Evolutionary conservation across 2,888 invertebrate genomes (phyloP), one percentile per base, ranked within the genome.

Genomic region (Byasa hedistus): DNA sequence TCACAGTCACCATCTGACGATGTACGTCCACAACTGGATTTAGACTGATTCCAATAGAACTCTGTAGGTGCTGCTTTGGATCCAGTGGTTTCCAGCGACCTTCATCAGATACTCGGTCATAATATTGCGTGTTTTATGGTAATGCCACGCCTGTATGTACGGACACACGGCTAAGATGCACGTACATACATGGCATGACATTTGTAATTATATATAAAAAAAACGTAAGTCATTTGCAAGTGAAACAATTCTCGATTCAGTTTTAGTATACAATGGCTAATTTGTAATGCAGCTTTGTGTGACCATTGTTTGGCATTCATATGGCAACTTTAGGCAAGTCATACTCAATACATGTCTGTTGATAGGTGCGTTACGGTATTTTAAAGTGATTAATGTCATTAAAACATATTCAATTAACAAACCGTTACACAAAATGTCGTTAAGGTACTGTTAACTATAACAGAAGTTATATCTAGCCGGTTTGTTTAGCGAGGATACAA

Each of bases 241-340:
- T 17, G 44, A 15, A 44, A 44, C 19, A 17, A 44, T 32, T 44
- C 44, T 19, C 17, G 15, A 27, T 55, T 27, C 56, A 19, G 36
- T 57, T 61, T 48, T 39, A 57, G 36, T 57, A 39, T 59, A 66
- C 57, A 66, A 66, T 62, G 23, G 39, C 44, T 52, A 58, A 24
- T 66, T 44, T 61, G 52, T 10, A 52, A 62, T 54, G 51, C 57
- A 57, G 57, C 39, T 19, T 17, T 51, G 39, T 57, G 21, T 17
- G 52, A 23, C 24, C 44, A 55, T 57, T 57, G 61, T 62, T 61
- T 54, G 36, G 32, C 52, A 58, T 63, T 58, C 44, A 54, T 48
- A 56, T 59, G 23, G 27, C 62, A 55, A n/a, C 59, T 36, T 52
- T 56, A 51, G 63, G 60, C 59, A 67, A 63, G 63, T 55, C n/a